phyloP scores from a whole-genome alignment of 2,888 invertebrate genomes.

The Synergus umbraculus region DNA sequence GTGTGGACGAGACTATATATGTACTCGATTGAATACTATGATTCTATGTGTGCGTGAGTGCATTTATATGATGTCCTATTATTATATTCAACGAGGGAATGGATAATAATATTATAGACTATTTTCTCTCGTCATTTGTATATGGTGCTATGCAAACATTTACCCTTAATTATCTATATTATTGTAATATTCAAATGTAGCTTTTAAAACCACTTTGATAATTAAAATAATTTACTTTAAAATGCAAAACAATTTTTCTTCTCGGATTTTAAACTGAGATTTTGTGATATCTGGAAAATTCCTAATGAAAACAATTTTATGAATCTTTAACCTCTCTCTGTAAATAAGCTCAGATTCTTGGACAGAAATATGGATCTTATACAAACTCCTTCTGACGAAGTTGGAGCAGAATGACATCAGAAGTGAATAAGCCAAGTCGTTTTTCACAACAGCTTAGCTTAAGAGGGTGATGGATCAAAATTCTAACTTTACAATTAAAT shows the following conservation, averaged over 20 bases:
- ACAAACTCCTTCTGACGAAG: constrained; percentile 22
- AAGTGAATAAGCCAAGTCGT: constrained; percentile 9
- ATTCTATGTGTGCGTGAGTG: constrained; percentile 22
- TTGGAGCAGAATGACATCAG: constrained; percentile 32
- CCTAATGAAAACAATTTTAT: constrained; percentile 15
- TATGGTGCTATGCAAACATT: background rate
- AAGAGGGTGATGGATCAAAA: no score
- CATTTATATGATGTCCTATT: constrained; percentile 30
- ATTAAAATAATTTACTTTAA: constrained; percentile 4
- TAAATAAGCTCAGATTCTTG: constrained; percentile 5
- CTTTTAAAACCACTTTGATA: background rate
- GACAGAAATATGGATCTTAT: constrained; percentile 24
- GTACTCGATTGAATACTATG: constrained; percentile 28
- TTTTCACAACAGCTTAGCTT: constrained; percentile 9
- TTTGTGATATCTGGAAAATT: background rate
- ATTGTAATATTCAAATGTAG: background rate
- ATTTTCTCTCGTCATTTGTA: constrained; percentile 30
- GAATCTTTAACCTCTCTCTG: background rate
- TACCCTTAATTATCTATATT: background rate
- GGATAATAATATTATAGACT: constrained; percentile 21
- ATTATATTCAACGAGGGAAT: constrained; percentile 32
- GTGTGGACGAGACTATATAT: background rate
- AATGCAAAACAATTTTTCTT: background rate
- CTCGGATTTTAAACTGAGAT: background rate
- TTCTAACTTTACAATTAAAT: no score